These are phyloP conservation scores for Enteromius treurensis DNA, from an alignment of 2,797 vertebrate genomes.

Conservation along the genomic window DNA sequence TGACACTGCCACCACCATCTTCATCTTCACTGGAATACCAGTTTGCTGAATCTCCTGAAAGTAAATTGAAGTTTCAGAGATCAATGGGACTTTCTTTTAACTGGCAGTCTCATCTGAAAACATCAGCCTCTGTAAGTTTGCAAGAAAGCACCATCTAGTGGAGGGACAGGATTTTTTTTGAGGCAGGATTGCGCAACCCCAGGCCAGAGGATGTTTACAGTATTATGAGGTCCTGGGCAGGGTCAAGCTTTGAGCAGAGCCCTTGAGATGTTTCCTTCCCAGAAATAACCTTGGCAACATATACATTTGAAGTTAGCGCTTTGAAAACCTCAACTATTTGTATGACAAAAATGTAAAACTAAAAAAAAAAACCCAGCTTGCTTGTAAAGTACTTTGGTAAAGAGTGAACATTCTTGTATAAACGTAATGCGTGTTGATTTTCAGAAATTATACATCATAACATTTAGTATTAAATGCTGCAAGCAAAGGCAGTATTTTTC, in stretches of 20 bases:
- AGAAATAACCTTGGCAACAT: slow-evolving; percentile 48
- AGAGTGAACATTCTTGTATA: not conserved
- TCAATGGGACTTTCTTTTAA: not conserved
- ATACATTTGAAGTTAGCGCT: slow-evolving; percentile 17
- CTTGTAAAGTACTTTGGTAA: not conserved
- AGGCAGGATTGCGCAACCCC: slow-evolving; percentile 16
- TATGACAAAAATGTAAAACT: not conserved
- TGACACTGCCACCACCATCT: slow-evolving; percentile 90
- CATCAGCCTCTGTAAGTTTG: not conserved
- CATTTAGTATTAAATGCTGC: not conserved
- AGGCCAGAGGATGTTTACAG: slow-evolving; percentile 54
- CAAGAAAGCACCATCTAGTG: slow-evolving; percentile 56
- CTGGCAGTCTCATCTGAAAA: not conserved
- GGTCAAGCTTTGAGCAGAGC: slow-evolving; percentile 39
- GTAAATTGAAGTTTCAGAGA: not conserved
- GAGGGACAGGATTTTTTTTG: slow-evolving; percentile 13
- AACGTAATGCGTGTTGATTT: not conserved
- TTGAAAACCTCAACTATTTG: slow-evolving; percentile 16
- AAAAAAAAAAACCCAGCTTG: not conserved
- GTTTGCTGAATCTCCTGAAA: slow-evolving; percentile 88
- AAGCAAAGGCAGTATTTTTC: not conserved
- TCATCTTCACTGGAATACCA: slow-evolving; percentile 99
- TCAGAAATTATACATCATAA: not conserved
- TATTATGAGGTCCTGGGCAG: slow-evolving; percentile 31
- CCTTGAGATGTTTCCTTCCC: slow-evolving; percentile 40